Evolutionary conservation across 2,113 vertebrate species (phyloP).

Genomic region (Daubentonia madagascariensis): DNA sequence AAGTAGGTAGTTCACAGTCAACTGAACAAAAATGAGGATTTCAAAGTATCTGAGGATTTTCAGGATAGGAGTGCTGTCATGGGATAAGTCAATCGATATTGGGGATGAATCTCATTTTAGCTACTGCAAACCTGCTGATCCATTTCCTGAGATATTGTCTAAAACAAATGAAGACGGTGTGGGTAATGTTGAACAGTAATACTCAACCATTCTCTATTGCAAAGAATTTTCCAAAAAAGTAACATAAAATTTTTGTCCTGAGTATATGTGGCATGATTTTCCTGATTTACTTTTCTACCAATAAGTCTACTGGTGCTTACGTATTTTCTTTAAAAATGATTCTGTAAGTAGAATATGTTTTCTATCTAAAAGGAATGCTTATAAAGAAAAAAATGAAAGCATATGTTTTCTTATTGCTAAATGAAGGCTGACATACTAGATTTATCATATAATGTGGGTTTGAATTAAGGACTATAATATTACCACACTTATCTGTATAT

Average conservation of each 20-base stretch:
- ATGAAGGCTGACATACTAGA: neutral
- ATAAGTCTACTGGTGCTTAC: neutral
- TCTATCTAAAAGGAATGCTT: neutral
- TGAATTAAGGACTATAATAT: neutral
- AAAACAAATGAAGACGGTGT: constrained; percentile 55
- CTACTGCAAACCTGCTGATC: constrained; percentile 56
- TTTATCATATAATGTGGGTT: neutral
- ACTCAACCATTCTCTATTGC: constrained; percentile 43
- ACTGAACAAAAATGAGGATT: constrained; percentile 77
- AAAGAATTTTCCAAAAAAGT: constrained; percentile 48
- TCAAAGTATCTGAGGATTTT: constrained; percentile 61
- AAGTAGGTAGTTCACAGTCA: constrained; percentile 68
- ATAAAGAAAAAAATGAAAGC: neutral
- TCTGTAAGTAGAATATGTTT: neutral
- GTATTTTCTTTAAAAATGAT: neutral
- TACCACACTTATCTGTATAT: neutral
- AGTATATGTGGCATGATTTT: constrained; percentile 9
- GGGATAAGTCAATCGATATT: constrained; percentile 70
- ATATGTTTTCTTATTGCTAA: neutral
- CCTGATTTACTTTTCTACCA: neutral
- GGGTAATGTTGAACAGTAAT: constrained; percentile 49
- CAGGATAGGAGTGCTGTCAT: constrained; percentile 50
- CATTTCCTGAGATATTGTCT: constrained; percentile 65
- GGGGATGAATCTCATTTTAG: constrained; percentile 72
- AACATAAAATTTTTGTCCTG: constrained; percentile 44